Evolutionary conservation across 2,888 invertebrate species (phyloP).

Genomic region (Xylophagus ater): DNA sequence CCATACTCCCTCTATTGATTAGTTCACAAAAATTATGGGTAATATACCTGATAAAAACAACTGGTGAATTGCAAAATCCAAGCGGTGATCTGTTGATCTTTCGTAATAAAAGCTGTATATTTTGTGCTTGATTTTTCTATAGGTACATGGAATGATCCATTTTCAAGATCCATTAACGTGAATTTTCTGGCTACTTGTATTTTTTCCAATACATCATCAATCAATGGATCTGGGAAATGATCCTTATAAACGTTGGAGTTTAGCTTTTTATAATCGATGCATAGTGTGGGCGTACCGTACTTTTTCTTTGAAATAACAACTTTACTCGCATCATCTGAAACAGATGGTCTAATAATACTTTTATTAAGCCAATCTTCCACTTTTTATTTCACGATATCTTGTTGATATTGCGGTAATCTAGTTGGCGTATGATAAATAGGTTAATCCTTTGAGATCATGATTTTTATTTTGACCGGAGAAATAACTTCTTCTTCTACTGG

Average conservation of each 20-base stretch:
- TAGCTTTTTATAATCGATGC: constrained; percentile 13
- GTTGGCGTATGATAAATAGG: too few relatives aligned
- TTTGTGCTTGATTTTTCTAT: constrained; percentile 9
- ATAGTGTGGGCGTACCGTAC: constrained; percentile 9
- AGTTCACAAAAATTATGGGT: too few relatives aligned
- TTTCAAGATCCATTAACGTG: constrained; percentile 13
- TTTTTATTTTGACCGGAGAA: too few relatives aligned
- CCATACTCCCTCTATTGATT: too few relatives aligned
- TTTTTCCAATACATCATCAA: constrained; percentile 11
- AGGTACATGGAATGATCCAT: constrained; percentile 15
- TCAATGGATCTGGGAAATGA: constrained; percentile 15
- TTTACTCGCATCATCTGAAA: constrained; percentile 7
- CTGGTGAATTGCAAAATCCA: background rate
- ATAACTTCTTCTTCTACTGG: too few relatives aligned
- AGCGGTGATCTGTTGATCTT: background rate
- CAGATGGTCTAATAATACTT: background rate
- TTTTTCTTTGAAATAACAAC: constrained; percentile 13
- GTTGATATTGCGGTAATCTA: too few relatives aligned
- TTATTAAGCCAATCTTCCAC: constrained; percentile 7
- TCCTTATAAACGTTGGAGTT: constrained; percentile 12
- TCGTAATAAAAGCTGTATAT: background rate
- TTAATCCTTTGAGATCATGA: too few relatives aligned
- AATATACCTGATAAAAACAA: too few relatives aligned
- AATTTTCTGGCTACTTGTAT: constrained; percentile 7
- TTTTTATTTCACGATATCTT: constrained; percentile 6